Base-by-base conservation (phyloP, 2,888 invertebrate species). In the Sesia apiformis region DNA sequence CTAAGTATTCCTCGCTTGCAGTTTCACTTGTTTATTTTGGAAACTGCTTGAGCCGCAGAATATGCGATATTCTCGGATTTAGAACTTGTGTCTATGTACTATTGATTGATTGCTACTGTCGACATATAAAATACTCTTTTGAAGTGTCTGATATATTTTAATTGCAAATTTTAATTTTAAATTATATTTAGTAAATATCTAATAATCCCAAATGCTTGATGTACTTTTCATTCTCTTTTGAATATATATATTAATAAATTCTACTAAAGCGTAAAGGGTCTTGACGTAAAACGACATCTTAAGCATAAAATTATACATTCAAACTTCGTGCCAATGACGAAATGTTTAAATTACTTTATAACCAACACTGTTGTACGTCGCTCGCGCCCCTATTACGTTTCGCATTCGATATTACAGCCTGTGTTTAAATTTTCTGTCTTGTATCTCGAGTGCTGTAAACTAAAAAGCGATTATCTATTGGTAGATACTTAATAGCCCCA, bases 401-500 rank as follows among this genome's bases (percentile, higher is more conserved):
- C 23, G 23, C 23, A 23, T 23, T 23, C 23, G 23, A 23, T 23
- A 23, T 23, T 23, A 23, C 23, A 23, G 23, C 23, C 23, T 23
- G 23, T 23, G 23, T 23, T 23, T 23, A 23, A 23, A 23, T 23
- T 23, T 23, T 23, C 23, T 23, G 1, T 23, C 23, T 1, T 1
- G 23, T 23, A 23, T 23, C 23, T 23, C 23, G 23, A 23, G 23
- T 23, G 23, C 23, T 23, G 23, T 23, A 23, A 23, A 23, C 23
- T 2, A 23, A 23, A 23, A 23, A 23, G 46, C 8, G n/a, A 43
- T 43, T 46, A 46, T 8, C 39, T 41, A 41, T 50, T 58, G 53
- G 49, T 49, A 76, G 74, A 79, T 78, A 79, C 76, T 75, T 81
- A 81, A 84, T 83, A 74, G 77, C 71, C 62, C 66, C 76, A 75